Evolutionary conservation across 2,113 vertebrate genomes (phyloP), one percentile per base, ranked within the genome.

Genomic region (Aix galericulata): DNA sequence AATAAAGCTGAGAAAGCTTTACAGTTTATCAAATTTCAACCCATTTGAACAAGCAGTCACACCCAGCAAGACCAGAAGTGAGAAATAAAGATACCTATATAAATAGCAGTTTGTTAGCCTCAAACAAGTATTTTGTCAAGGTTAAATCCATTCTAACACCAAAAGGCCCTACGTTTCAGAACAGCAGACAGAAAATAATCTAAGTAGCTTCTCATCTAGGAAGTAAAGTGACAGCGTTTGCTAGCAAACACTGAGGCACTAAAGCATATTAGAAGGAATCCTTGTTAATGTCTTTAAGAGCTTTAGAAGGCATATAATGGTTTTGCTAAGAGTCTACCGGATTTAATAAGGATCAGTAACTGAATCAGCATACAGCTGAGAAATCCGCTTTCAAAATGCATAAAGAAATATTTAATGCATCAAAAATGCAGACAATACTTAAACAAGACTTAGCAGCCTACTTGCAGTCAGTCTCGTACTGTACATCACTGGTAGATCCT

Each of bases 271-370:
- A 94, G 63, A 81, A 86, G 26, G 77, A 91, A 88, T 94, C 74
- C 48, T 32, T 52, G 32, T 48, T 72, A 92, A 40, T 8, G 18
- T 38, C 74, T 32, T 80, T 67, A 94, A 91, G 52, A 77, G 56
- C 34, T 71, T 94, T 81, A 94, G 81, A 82, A 89, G 69, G 83
- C 29, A 53, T 11, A 14, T 68, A 95, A 92, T 10, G 2, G 72
- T 55, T 84, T 94, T 79, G 56, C 44, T 46, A 78, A 52, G 64
- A 86, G 44, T 92, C 85, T 64, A 89, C 8, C 0, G 1, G 81
- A 89, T 93, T 95, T 93, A 89, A 69, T 77, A 92, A 72, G 88
- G 80, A 94, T 91, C 73, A 94, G 91, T 71, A 91, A 91, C 52
- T 59, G 53, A 89, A 80, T 55, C 82, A 40, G 21, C 48, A 91